Base-by-base conservation (phyloP, 2,113 vertebrate genomes). In the Sorex araneus region DNA sequence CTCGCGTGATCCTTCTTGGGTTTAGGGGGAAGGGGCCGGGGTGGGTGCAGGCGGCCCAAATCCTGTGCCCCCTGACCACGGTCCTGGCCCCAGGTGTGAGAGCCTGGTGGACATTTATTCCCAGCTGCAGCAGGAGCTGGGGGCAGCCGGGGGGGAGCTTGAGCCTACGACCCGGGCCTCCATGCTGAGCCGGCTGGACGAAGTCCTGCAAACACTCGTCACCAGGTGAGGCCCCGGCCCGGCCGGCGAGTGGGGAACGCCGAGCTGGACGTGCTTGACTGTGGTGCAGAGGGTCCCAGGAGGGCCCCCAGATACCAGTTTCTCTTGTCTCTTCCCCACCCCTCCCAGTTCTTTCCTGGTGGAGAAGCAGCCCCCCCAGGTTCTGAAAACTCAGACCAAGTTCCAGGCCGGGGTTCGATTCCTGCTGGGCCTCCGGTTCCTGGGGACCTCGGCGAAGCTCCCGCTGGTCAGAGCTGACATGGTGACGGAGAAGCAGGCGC, bases 361-460 rank as follows among this genome's bases (percentile, higher is more conserved):
- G 94, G 99, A 99, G 89, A 99, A 99, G 96, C 99, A 99, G 95
- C 99, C 99, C 1, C 99, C 99, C 0, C 99, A 99, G 95, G 99
- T 99, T 96, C 98, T 99, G 91, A 99, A 99, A 97, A 99, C 99
- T 30, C 99, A 99, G 95, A 99, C 99, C 89, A 99, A 99, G 97
- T 99, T 99, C 96, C 99, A 99, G 95, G 98, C 99, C 0, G 98
- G 98, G 0, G 97, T 99, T 30, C 98, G 99, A 83, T 99, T 99
- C 97, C 97, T 99, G 92, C 97, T 99, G 94, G 99, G 99, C 32
- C 98, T 99, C 4, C 98, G 96, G 94, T 96, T 99, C 67, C 97
- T 98, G 92, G 97, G 97, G 27, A 94, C 98, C 10, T 97, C 98
- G 0, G 97, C 98, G 82, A 99, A 99, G 85, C 98, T 99, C 40